Evolutionary conservation across 2,113 vertebrate genomes (phyloP).

Genomic region (Callipepla californica): DNA sequence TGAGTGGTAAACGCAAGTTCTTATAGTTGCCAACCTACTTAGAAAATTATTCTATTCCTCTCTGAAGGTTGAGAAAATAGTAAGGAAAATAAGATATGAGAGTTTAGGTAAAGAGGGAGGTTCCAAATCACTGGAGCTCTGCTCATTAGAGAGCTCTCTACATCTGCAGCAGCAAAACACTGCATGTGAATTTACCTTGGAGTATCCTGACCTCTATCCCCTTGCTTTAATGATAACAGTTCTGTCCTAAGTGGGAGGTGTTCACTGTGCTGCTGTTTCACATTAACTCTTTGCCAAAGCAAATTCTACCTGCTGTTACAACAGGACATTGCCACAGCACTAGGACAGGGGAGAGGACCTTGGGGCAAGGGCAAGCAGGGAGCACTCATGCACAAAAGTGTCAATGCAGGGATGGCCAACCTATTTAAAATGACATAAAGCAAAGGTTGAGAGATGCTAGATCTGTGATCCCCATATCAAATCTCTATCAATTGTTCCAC

Average conservation of each 20-base stretch:
- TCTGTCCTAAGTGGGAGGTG: background rate
- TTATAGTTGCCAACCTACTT: background rate
- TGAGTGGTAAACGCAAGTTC: background rate
- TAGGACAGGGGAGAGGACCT: background rate
- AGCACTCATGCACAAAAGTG: background rate
- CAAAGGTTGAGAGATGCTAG: background rate
- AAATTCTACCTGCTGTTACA: background rate
- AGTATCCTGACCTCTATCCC: background rate
- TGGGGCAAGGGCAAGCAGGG: background rate
- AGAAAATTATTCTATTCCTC: conserved; percentile 24
- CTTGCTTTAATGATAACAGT: background rate
- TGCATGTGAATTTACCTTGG: background rate
- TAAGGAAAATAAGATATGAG: conserved; percentile 39
- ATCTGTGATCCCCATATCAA: background rate
- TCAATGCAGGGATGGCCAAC: background rate
- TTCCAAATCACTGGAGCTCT: conserved; percentile 36
- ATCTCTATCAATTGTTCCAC: background rate
- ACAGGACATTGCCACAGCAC: background rate
- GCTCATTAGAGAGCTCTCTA: background rate
- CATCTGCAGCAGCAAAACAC: conserved; percentile 1
- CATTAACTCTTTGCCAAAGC: background rate
- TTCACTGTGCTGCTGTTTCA: background rate
- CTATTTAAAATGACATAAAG: background rate
- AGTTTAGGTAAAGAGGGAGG: conserved; percentile 26
- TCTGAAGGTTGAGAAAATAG: conserved; percentile 49